Base-by-base conservation (phyloP, 2,888 invertebrate genomes). In the Isoperla grammatica region DNA sequence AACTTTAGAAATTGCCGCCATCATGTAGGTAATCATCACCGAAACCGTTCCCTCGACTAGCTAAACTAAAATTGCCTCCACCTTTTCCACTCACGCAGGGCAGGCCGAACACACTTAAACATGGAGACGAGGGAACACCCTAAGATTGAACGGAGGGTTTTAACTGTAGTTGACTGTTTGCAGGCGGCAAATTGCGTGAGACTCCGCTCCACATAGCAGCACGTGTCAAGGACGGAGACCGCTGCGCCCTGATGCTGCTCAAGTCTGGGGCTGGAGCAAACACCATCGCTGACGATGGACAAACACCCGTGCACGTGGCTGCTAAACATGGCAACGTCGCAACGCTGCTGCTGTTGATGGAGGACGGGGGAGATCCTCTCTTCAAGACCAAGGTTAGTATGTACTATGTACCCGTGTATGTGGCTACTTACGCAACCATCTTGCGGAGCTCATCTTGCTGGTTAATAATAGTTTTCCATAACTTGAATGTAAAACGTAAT, bases 231-330 rank as follows among this genome's bases (percentile, higher is more conserved):
- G 95, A 91, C 68, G 93, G 92, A 2, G 90, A 93, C 71, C 84
- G 88, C 69, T 98, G 98, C 75, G 97, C 96, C 3, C 82, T 97
- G 67, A 97, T 99, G 96, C 78, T 99, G 64, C 78, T 99, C 39
- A 99, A 99, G 75, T 96, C 96, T 2, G 99, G 99, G 0, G 98
- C 98, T 8, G 91, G 95, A 61, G 94, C 97, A 1, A 98, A 99
- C 76, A 84, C 96, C 63, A 86, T 88, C 2, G 96, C 95, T 61
- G 93, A 95, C 73, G 95, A 97, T 74, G 96, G 97, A 1, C 92
- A 96, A 77, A 97, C 97, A 1, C 95, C 98, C 0, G 88, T 98
- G 3, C 99, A 99, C 72, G 94, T 98, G 15, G 95, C 98, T 0
- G 93, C 97, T 0, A 85, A 90, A 67, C 86, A 89, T 69, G 99